Conservation (phyloP, 1,140 invertebrate genomes). For the Eumaeus atala region DNA sequence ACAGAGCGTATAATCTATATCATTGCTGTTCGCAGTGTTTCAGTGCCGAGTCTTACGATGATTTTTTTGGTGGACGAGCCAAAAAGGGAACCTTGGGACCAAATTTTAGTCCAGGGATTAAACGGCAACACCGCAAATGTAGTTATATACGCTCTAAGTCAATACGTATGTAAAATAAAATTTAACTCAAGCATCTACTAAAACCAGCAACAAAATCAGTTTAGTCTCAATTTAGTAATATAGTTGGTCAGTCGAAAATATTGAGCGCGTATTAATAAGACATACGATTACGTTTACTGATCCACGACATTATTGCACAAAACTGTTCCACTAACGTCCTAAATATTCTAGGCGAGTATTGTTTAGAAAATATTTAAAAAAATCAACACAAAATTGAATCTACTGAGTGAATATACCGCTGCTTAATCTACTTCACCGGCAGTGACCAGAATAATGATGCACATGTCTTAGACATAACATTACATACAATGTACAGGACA, state of each 20-base stretch:
- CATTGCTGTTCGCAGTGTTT: too few species aligned
- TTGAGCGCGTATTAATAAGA: constrained; percentile 63
- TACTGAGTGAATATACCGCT: constrained; percentile 48
- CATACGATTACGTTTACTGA: constrained; percentile 51
- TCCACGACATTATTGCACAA: constrained; percentile 64
- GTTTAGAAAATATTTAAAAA: constrained; percentile 39
- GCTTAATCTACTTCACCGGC: constrained; percentile 53
- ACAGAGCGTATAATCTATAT: too few species aligned
- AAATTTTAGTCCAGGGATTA: constrained; percentile 6
- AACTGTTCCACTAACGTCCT: constrained; percentile 57
- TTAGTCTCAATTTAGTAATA: constrained; percentile 27
- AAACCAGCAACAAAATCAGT: constrained; percentile 20
- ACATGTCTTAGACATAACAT: constrained; percentile 27
- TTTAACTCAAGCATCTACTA: constrained; percentile 17
- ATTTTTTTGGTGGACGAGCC: too few species aligned
- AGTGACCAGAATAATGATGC: constrained; percentile 53
- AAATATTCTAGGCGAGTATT: constrained; percentile 51
- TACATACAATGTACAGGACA: constrained; percentile 18
- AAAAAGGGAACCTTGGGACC: too few species aligned
- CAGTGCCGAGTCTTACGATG: too few species aligned
- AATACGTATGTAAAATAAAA: constrained; percentile 8
- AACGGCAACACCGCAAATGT: neutral
- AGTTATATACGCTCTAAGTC: constrained; percentile 3
- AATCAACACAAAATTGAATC: constrained; percentile 43
- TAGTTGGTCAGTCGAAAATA: constrained; percentile 71